Evolutionary conservation across 2,113 vertebrate genomes (phyloP).

Genomic region (Tinamus guttatus): DNA sequence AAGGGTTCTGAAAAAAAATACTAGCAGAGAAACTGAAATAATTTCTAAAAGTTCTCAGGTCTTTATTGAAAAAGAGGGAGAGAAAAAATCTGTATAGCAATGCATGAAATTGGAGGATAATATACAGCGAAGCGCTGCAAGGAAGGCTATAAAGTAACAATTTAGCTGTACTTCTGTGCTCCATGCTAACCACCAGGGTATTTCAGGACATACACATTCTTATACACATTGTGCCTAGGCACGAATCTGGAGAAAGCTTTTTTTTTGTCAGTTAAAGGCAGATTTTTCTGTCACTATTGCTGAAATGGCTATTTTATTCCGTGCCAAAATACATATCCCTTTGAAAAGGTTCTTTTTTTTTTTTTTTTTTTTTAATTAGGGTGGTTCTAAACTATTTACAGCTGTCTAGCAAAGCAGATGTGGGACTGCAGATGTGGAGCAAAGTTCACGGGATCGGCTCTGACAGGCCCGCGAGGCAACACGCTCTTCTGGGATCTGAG

Average conservation of each 20-base stretch:
- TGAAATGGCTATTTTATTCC: slow-evolving; percentile 48
- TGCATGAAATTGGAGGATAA: not conserved
- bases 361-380: not conserved
- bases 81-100: not conserved
- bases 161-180: not conserved
- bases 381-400: slow-evolving; percentile 56
- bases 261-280: slow-evolving; percentile 43
- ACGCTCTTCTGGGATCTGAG: not conserved
- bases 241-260: not conserved
- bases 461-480: slow-evolving; percentile 26
- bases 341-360: slow-evolving; percentile 12
- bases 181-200: not conserved
- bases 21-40: not conserved
- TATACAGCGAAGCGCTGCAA: not conserved
- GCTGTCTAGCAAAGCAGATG: slow-evolving; percentile 64
- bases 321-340: slow-evolving; percentile 40
- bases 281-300: slow-evolving; percentile 30
- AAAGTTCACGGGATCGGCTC: slow-evolving; percentile 49
- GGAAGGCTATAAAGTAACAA: not conserved
- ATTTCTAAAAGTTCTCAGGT: not conserved
- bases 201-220: not conserved
- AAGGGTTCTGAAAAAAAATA: not conserved
- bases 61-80: not conserved
- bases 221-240: not conserved
- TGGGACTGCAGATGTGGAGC: slow-evolving; percentile 22